Conservation (phyloP, 2,113 vertebrate species). For the Centropus bengalensis region DNA sequence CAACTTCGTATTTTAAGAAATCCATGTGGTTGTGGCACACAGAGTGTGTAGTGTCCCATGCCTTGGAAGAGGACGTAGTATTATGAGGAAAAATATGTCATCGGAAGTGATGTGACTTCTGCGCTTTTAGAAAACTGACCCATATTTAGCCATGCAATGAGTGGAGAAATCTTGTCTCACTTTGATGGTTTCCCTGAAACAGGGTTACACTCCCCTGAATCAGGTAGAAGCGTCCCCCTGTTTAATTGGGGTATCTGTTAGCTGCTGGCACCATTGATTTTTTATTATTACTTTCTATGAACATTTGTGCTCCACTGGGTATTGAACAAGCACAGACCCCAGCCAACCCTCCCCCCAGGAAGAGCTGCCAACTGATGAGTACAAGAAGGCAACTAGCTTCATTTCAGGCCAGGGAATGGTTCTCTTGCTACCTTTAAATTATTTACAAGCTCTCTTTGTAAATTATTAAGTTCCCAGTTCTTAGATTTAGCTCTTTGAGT, state of each 20-base stretch:
- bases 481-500: constrained; percentile 46
- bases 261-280: neutral
- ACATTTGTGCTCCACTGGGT: neutral
- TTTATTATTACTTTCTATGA: neutral
- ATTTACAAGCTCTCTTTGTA: constrained; percentile 13
- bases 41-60: too few species aligned
- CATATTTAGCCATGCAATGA: neutral
- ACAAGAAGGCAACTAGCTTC: neutral
- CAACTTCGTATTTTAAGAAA: neutral
- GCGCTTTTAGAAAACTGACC: neutral
- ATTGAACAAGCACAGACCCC: neutral
- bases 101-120: neutral
- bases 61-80: neutral
- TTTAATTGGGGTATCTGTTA: neutral
- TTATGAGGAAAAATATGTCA: neutral
- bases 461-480: constrained; percentile 56
- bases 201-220: neutral
- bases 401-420: constrained; percentile 13
- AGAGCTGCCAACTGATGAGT: neutral
- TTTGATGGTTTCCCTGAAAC: neutral
- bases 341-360: neutral
- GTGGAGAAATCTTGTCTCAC: neutral
- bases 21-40: neutral
- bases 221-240: neutral
- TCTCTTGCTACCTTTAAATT: constrained; percentile 26